Conservation (phyloP, 2,797 vertebrate species). For the Melopsittacus undulatus region DNA sequence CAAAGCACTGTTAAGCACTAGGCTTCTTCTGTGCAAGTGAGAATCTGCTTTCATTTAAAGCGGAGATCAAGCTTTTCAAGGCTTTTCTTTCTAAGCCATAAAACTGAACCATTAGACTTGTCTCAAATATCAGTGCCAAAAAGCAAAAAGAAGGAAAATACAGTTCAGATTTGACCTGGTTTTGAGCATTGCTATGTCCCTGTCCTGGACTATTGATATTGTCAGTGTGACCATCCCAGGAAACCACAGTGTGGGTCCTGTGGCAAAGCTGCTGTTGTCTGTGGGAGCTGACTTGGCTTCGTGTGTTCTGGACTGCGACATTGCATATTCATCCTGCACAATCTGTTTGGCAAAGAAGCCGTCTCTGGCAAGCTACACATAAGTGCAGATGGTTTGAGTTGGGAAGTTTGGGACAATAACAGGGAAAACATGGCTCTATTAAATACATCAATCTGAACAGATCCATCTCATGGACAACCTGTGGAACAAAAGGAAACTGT, state of each 20-base stretch:
- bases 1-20: background rate
- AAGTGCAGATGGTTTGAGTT: slow-evolving; percentile 31
- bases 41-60: slow-evolving; percentile 35
- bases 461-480: background rate
- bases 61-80: background rate
- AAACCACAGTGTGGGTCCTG: background rate
- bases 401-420: background rate
- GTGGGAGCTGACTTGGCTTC: rapidly evolving
- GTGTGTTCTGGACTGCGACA: rapidly evolving
- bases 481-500: background rate
- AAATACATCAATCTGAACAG: background rate
- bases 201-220: background rate
- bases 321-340: background rate
- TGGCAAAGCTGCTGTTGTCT: background rate
- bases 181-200: background rate
- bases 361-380: background rate
- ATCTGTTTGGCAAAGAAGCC: background rate
- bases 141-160: background rate
- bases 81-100: background rate
- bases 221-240: background rate
- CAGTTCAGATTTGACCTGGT: background rate
- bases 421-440: slow-evolving; percentile 22
- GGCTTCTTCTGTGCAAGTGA: background rate
- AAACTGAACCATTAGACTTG: background rate
- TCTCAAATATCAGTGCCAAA: background rate